Base-by-base conservation (phyloP, 2,888 invertebrate genomes). In the Drosophila ochracea region DNA sequence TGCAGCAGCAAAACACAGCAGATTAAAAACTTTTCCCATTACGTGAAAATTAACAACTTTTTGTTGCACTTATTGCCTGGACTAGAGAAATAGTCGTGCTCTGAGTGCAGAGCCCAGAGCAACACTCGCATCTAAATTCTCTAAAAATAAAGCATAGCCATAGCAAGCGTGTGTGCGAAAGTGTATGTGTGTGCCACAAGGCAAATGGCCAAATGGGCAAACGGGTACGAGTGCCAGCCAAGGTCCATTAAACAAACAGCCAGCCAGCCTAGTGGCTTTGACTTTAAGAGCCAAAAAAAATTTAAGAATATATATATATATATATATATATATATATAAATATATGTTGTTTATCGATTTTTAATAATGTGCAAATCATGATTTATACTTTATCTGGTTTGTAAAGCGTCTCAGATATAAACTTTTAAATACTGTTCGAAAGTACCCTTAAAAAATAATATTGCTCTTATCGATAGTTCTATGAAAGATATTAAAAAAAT, bases 11-110 rank as follows among this genome's bases (percentile, higher is more conserved):
- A 62, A 66, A 72, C 65, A 76, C 68, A 70, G 68, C 76, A 90
- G 87, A 89, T 87, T 87, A 90, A 87, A 90, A 87, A 87, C 89
- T 90, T 87, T 87, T 87, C 90, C 89, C 90, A 87, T 87, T 87
- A 87, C 83, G 78, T 83, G 83, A 85, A 87, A 90, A 86, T 90
- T 88, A 87, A 84, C 89, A 87, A 85, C 75, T 89, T 88, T 85
- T 73, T 72, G 68, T 68, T 82, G 37, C 52, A 60, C 61, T n/a
- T 54, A 60, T 49, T 50, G 37, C 31, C 50, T 39, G 41, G 53
- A 76, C 72, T 61, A 66, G 69, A 72, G 70, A 79, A 90, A 90
- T 84, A 83, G 89, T 84, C 87, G 68, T 60, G 70, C 73, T 61
- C 70, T 57, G 70, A 80, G 70, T 78, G 65, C 62, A 57, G 53